Base-by-base conservation (phyloP, 2,797 vertebrate genomes). In the Chaetophractus vellerosus region DNA sequence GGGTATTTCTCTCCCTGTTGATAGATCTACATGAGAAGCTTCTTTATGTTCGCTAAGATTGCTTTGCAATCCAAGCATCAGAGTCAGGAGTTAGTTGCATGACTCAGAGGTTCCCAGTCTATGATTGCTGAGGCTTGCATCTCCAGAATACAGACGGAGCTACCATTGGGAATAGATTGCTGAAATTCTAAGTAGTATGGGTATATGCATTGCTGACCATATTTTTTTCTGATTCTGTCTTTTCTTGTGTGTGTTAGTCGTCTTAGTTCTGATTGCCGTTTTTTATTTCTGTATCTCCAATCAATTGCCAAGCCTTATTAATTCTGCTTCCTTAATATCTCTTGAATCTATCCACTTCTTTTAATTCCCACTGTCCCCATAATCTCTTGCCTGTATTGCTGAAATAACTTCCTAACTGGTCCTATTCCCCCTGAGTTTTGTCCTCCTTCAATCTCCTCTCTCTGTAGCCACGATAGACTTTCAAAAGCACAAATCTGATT, bases 261-360 rank as follows among this genome's bases (percentile, higher is more conserved):
- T 91, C 55, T 50, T 50, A 55, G 2, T 64, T 82, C 33, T 90
- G 21, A 75, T 69, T 8, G 18, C 24, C 48, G 68, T n/a, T 59
- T 75, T 18, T 66, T 59, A 71, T 61, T 88, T 59, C 75, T 63
- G 55, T 78, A 52, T 72, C 14, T 48, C 24, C 6, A 72, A 9
- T 72, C 11, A 52, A 57, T 88, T 82, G 24, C 31, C 41, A 87
- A 76, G 18, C 72, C 57, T 57, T 85, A 81, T 80, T 90, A 75
- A 90, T 69, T 75, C n/a, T 79, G 26, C 38, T 85, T 92, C 64
- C 31, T 80, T 85, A 93, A 45, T 74, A 33, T 81, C 81, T 86
- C 61, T 66, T 69, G 33, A 85, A 38, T 89, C 28, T 66, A n/a
- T 68, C 18, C 84, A 59, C 2, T 87, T 78, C 26, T 74, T 91